These are phyloP conservation scores for Coryphaenoides rupestris DNA, from an alignment of 2,113 vertebrate species.

Conservation along the genomic window DNA sequence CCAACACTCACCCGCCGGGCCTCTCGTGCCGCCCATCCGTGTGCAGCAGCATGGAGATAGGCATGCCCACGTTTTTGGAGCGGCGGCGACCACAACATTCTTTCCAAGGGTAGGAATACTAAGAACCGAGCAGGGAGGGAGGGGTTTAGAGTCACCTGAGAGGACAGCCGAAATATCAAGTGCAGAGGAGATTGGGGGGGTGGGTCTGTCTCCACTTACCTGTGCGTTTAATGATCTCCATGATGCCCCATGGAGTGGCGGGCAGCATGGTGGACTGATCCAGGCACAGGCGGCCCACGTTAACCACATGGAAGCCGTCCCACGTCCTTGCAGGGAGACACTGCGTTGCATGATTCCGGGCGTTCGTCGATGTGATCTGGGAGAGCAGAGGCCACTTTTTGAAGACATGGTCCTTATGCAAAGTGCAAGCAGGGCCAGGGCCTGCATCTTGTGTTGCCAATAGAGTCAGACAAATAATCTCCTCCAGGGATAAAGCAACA, in stretches of 20 bases:
- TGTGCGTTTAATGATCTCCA: constrained; percentile 95
- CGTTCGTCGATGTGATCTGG: constrained; percentile 92
- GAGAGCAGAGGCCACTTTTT: neutral
- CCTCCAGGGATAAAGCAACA: no score
- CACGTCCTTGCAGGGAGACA: constrained; percentile 89
- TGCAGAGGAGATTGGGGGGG: neutral
- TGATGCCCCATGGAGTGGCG: constrained; percentile 91
- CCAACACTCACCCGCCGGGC: constrained; percentile 78
- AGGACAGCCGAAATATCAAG: neutral
- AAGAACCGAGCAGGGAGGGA: neutral
- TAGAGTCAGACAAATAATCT: no score
- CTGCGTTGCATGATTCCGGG: constrained; percentile 87
- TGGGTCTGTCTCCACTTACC: constrained; percentile 62
- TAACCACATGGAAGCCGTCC: constrained; percentile 96
- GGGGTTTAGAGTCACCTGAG: neutral
- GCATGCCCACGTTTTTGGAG: constrained; percentile 98
- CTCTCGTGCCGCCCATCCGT: constrained; percentile 90
- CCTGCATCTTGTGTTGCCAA: no score
- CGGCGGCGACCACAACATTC: constrained; percentile 92
- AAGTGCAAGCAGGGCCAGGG: no score
- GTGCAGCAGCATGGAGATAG: constrained; percentile 95
- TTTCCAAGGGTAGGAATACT: constrained; percentile 93
- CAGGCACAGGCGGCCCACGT: constrained; percentile 92
- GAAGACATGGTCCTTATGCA: neutral
- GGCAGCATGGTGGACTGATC: constrained; percentile 95